Base-by-base conservation (phyloP, 2,797 vertebrate species). In the Rachycentron canadum region DNA sequence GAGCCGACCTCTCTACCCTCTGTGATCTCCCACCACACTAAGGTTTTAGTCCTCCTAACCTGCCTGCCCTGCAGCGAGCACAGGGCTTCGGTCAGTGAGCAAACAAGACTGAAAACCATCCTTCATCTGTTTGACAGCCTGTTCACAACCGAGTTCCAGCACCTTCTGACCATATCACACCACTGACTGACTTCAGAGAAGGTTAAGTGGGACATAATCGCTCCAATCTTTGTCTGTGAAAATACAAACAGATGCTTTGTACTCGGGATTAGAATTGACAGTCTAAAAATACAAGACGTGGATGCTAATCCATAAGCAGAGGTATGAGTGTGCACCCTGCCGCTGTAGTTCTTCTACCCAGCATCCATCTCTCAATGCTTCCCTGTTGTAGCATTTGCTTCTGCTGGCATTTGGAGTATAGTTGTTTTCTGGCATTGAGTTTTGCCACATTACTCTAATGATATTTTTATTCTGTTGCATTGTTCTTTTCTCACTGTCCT, bases 381-480 rank as follows among this genome's bases (percentile, higher is more conserved):
- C 63, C 16, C 23, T 41, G 1, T 38, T 41, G 28, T 34, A 64
- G 52, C 59, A 67, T 59, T 43, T 56, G 64, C 60, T 79, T 26
- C 62, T 19, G n/a, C 60, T 45, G 60, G 56, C n/a, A 47, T 73
- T 79, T 66, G 50, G 63, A 47, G 11, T 14, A 43, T 57, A 72
- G 36, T 49, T 66, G 30, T 70, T 79, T 26, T 26, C 52, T 69
- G 62, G 69, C 62, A 23, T 6, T 4, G 23, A 17, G 7, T 26
- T 73, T 57, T 61, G 21, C 47, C 17, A 23, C 45, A 41, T 73
- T 55, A 36, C 68, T 67, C 13, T 79, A 50, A 73, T 76, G 28
- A 86, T 76, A 69, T 74, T 84, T 81, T 64, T 81, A 77, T 57
- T 83, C 52, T 43, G 43, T 50, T 65, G 66, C 62, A n/a, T 76